Conservation (phyloP, 2,113 vertebrate genomes). For the Corythaeola cristata region DNA sequence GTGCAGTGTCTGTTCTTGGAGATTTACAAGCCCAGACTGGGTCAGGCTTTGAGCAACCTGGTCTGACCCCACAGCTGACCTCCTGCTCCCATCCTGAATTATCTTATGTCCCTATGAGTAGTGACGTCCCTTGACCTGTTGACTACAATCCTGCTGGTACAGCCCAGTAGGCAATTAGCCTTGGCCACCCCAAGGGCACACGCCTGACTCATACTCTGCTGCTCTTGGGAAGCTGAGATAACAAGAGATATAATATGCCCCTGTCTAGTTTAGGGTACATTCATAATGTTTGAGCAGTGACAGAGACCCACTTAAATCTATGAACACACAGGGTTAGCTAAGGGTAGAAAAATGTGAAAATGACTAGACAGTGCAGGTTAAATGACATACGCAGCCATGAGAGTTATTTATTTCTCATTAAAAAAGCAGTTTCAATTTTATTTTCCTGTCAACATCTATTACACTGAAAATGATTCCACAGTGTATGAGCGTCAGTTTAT, state of each 20-base stretch:
- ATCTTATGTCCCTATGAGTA: neutral
- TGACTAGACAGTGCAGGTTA: neutral
- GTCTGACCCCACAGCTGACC: neutral
- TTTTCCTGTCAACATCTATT: neutral
- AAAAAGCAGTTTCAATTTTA: neutral
- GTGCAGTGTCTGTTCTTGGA: neutral
- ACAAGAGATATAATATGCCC: neutral
- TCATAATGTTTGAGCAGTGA: neutral
- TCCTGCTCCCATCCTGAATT: neutral
- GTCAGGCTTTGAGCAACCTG: neutral
- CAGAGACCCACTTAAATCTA: neutral
- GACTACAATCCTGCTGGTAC: neutral
- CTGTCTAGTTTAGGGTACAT: neutral
- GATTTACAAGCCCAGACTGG: neutral
- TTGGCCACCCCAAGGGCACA: neutral
- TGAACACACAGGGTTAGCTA: neutral
- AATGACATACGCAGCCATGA: neutral
- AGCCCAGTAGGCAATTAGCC: neutral
- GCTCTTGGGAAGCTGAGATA: neutral
- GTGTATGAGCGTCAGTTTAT: neutral
- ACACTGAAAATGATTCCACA: neutral
- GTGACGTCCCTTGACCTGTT: neutral
- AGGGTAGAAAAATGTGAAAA: neutral
- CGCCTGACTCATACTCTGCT: neutral
- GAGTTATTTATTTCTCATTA: neutral